These are phyloP conservation scores for Montipora foliosa DNA, from an alignment of 64 coral and sea anemone species.

Conservation along the genomic window DNA sequence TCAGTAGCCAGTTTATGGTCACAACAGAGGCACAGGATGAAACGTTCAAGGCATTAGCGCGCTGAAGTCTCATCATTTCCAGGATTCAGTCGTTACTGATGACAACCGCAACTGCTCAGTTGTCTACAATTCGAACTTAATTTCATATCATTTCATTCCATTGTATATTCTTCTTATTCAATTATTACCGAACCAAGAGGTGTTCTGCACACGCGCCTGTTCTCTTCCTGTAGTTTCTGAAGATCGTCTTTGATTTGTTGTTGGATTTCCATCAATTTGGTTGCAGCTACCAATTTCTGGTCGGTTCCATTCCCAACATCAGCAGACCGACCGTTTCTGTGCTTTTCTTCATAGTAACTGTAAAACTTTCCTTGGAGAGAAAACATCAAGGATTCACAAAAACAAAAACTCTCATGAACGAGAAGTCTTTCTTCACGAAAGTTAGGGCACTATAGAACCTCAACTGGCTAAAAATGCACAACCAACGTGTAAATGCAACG, in stretches of 20 bases:
- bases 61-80: too few species aligned
- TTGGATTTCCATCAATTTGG: constrained; percentile 9
- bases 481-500: too few species aligned
- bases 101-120: background rate
- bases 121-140: background rate
- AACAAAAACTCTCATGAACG: too few species aligned
- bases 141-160: background rate
- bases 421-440: too few species aligned
- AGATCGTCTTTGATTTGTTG: constrained; percentile 30
- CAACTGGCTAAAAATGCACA: too few species aligned
- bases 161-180: background rate
- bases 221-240: constrained; percentile 43
- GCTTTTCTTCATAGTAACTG: background rate
- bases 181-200: constrained; percentile 38
- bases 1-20: too few species aligned
- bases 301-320: background rate
- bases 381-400: background rate
- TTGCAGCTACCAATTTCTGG: background rate
- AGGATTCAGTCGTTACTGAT: background rate
- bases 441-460: too few species aligned
- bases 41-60: too few species aligned
- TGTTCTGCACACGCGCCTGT: constrained; percentile 42
- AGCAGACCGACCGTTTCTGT: background rate
- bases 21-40: too few species aligned
- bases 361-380: background rate